Percentiles rank a stretch among this genome's conserved stretches.
These are phyloP conservation scores for Stichopus chloronotus DNA, from an alignment of 35 echinoderm and acorn worm species.

Conservation along the genomic window DNA sequence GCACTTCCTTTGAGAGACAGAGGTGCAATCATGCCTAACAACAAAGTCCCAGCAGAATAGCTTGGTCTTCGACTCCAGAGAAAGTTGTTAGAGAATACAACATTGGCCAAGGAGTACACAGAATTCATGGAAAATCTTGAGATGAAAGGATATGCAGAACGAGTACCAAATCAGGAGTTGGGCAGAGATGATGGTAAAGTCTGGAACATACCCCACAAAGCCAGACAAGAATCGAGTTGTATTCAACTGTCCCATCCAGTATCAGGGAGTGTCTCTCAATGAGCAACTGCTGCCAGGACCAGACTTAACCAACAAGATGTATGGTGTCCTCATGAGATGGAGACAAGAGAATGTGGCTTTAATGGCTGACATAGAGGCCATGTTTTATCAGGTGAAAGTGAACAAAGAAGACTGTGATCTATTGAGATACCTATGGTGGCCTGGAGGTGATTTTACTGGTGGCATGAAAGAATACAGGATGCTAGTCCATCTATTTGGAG, in stretches of 20 bases:
- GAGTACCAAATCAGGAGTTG: no score
- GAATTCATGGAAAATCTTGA: no score
- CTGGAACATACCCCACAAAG: slow-evolving; percentile 13
- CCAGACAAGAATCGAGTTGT: no score
- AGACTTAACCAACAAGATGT: slow-evolving; percentile 4
- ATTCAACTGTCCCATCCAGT: no score
- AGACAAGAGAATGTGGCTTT: no score
- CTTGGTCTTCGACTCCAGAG: no score
- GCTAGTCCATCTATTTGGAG: slow-evolving; percentile 81
- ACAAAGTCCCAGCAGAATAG: no score
- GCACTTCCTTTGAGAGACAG: slow-evolving; percentile 14
- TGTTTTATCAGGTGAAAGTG: slow-evolving; percentile 69
- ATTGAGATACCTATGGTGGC: slow-evolving; percentile 73
- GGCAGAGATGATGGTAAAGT: slow-evolving; percentile 65
- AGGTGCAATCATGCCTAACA: slow-evolving; percentile 32
- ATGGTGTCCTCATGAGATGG: slow-evolving; percentile 47
- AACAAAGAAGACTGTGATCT: no score
- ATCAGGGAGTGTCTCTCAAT: no score
- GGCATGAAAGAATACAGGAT: slow-evolving; percentile 55
- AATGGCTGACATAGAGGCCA: slow-evolving; percentile 69
- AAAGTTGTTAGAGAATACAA: no score
- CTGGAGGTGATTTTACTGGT: slow-evolving; percentile 44
- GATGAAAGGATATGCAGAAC: no score
- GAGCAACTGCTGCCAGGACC: slow-evolving; percentile 38
- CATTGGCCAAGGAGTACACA: no score